Base-by-base conservation (phyloP, 2,113 vertebrate genomes). In the Boulengeromyrus knoepffleri region DNA sequence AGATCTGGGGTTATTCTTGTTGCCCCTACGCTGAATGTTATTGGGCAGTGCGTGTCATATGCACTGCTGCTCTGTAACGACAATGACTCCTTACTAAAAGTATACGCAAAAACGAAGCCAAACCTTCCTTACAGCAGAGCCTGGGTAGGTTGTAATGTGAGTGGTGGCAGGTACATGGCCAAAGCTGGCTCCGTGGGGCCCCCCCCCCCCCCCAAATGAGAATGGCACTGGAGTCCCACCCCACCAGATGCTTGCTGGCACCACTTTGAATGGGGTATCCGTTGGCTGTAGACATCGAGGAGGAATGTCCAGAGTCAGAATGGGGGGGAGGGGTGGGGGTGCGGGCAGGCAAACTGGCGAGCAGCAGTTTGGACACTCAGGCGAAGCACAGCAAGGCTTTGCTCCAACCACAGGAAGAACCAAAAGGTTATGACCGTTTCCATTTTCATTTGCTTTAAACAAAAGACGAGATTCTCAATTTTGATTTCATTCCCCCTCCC, bases 221-320 rank as follows among this genome's bases (percentile, higher is more conserved):
- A 53, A 56, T 90, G 85, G 83, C 45, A n/a, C 74, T 88, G 90
- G 70, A 80, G 39, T 58, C 21, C n/a, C 52, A 3, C 27, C 10
- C 27, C 46, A 39, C 88, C 83, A 53, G 21, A 50, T 89, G 80
- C 62, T 42, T 87, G 56, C 88, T 96, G 93, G 94, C 94, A 95
- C 94, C 94, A 95, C 96, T 97, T 97, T 97, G 96, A 97, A 97
- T 96, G 95, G 95, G 96, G 95, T 93, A 52, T 94, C 93, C 92
- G 91, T 93, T 95, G 95, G 96, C 96, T 96, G 93, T 95, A 95
- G 95, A 95, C 93, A 94, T 90, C 95, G 94, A 92, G 92, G 87
- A 93, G n/a, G 24, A 85, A 91, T 90, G 90, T 92, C 95, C 93
- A 93, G 93, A 94, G 94, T 95, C 91, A 92, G 62, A 94, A 94